Evolutionary conservation across 1,140 invertebrate species (phyloP).

Genomic region (Tetranychus urticae): DNA sequence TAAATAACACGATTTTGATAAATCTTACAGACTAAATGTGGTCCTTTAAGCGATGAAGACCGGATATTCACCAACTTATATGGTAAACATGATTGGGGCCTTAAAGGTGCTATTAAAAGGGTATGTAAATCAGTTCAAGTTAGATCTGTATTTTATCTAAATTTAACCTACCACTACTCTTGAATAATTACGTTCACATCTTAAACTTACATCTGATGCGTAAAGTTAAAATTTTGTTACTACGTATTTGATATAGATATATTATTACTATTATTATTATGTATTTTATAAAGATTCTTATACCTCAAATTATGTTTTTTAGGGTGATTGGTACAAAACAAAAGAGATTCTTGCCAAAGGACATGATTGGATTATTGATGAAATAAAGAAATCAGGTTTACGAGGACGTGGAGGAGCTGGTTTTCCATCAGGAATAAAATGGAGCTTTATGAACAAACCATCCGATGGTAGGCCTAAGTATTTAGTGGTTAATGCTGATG

Average conservation of each 20-base stretch:
- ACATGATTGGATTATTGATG: constrained; percentile 87
- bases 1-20: not conserved
- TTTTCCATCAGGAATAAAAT: constrained; percentile 97
- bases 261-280: too few relatives aligned
- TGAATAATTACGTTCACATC: not conserved
- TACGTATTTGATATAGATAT: too few relatives aligned
- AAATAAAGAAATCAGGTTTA: constrained; percentile 80
- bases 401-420: constrained; percentile 91
- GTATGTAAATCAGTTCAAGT: constrained; percentile 17
- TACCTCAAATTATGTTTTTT: not conserved
- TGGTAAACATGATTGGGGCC: constrained; percentile 84
- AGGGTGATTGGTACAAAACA: constrained; percentile 96
- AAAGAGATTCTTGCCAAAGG: constrained; percentile 93
- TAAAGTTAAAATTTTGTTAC: not conserved
- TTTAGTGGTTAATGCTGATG: constrained; percentile 93
- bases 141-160: too few relatives aligned
- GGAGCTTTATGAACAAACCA: constrained; percentile 99
- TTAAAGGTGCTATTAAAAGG: constrained; percentile 70
- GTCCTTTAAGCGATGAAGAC: constrained; percentile 64
- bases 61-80: constrained; percentile 96
- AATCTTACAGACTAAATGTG: not conserved
- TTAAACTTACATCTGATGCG: not conserved
- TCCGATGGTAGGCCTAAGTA: constrained; percentile 94
- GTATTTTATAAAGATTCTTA: not conserved
- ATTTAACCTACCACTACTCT: too few relatives aligned